Evolutionary conservation across 2,797 vertebrate species (phyloP), one percentile per base, ranked within the genome.

Genomic region (Heliangelus exortis): DNA sequence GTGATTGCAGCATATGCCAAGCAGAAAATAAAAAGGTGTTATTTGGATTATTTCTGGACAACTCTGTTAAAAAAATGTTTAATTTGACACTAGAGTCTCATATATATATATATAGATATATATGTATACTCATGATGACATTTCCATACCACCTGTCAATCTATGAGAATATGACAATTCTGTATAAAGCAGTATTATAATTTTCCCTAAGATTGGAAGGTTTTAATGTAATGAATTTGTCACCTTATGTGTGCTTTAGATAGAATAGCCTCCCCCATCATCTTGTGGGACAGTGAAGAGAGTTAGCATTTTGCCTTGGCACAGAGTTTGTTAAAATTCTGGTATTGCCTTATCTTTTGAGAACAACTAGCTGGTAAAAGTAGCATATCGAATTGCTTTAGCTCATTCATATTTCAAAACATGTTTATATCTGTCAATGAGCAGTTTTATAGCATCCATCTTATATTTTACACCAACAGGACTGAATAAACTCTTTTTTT

Each of bases 401-500:
- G 76, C 75, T 92, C 61, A 48, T 61, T 87, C 31, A 34, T 89
- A 93, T 90, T 96, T 96, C 86, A 90, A 92, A 92, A 54, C 43
- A 34, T 76, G 69, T 96, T 92, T 92, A 67, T 91, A 82, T 85
- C 94, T 94, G 43, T 75, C 82, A 85, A 39, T 22, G 43, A 84
- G 43, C 21, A 77, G 63, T 95, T 97, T 95, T 92, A 87, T 90
- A 84, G 84, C 65, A 91, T 33, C 26, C 17, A 12, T 75, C 51
- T 96, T 84, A 63, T 87, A 80, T 92, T 95, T 96, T 79, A 92
- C 57, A 92, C 82, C 89, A 93, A 84, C 26, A 75, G 43, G 67
- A 83, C 95, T 95, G 91, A 89, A 85, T 83, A 88, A 89, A 81
- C 62, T 94, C 76, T 23, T 82, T 73, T 59, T 34, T 69, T 93